Evolutionary conservation across 2,797 vertebrate genomes (phyloP).

Genomic region (Aotus griseimembra): DNA sequence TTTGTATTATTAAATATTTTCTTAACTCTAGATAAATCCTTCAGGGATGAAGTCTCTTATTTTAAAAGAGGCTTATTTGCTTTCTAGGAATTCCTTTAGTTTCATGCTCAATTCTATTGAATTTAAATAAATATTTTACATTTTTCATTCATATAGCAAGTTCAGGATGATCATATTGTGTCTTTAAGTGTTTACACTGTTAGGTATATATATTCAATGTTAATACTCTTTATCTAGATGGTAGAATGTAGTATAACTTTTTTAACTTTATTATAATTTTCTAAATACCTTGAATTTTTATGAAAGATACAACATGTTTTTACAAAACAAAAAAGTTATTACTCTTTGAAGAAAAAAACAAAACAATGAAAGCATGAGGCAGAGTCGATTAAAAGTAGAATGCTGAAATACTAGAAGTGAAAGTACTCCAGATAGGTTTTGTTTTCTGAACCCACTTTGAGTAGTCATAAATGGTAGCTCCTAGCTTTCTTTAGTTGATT

Average conservation of each 20-base stretch:
- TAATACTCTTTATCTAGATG: not conserved
- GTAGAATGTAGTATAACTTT: not conserved
- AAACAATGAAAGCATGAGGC: not conserved
- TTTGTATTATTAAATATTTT: not conserved
- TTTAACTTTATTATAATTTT: not conserved
- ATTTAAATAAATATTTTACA: not conserved
- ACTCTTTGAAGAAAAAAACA: not conserved
- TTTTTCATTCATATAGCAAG: not conserved
- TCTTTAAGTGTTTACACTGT: not conserved
- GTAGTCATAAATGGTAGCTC: not conserved
- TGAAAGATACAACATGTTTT: not conserved
- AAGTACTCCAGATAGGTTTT: not conserved
- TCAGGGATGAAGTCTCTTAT: not conserved
- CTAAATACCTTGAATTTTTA: not conserved
- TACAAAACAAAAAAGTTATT: not conserved
- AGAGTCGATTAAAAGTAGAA: not conserved
- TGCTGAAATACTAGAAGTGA: not conserved
- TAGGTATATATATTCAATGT: not conserved
- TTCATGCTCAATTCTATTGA: not conserved
- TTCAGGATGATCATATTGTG: not conserved
- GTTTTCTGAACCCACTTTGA: not conserved
- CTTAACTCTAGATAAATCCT: not conserved
- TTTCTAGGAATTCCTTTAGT: not conserved
- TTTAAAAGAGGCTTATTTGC: not conserved
- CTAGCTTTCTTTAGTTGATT: not conserved